Base-by-base conservation (phyloP, 2,113 vertebrate species). In the Oreochromis aureus region DNA sequence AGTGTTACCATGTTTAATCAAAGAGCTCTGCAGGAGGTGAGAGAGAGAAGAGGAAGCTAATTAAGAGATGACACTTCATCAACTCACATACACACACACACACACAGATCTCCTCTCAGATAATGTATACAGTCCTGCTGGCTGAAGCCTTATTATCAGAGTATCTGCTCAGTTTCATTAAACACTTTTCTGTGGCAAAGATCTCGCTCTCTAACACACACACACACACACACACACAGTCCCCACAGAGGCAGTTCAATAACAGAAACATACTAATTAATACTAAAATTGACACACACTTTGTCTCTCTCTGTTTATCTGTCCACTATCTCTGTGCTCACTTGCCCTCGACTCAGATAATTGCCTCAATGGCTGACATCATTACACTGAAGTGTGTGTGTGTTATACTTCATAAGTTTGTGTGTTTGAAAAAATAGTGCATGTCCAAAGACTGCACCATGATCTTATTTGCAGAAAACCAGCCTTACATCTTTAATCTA, bases 1-100 rank as follows among this genome's bases (percentile, higher is more conserved):
- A 81, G 86, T 83, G 84, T 88, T 84, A 92, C 88, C 86, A 88
- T 92, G 87, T 90, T 89, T 90, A 90, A 93, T 93, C 91, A 92
- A 88, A 83, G 87, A 71, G 61, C 81, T 63, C 87, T 88, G 54
- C 83, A 86, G 91, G 92, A 89, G 91, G 80, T 86, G 81, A 90
- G 73, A 54, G 51, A 61, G 81, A 71, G 56, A 82, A 87, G 79
- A 88, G 84, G 80, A 91, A 80, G 87, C 87, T 91, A 92, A 93
- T 93, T 93, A 93, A 92, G 87, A 88, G 84, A 88, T 61, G 83
- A 71, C 76, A 84, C 81, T 79, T 82, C 55, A 82, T 81, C 84
- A 85, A 22, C 85, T 39, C 59, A n/a, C 54, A 84, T 48, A 69
- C 59, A 86, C 1, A 58, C 39, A 73, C 15, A 41, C 69, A 84